Evolutionary conservation across 92 coral and sea anemone genomes (phyloP).

Genomic region (Bergia sp.): DNA sequence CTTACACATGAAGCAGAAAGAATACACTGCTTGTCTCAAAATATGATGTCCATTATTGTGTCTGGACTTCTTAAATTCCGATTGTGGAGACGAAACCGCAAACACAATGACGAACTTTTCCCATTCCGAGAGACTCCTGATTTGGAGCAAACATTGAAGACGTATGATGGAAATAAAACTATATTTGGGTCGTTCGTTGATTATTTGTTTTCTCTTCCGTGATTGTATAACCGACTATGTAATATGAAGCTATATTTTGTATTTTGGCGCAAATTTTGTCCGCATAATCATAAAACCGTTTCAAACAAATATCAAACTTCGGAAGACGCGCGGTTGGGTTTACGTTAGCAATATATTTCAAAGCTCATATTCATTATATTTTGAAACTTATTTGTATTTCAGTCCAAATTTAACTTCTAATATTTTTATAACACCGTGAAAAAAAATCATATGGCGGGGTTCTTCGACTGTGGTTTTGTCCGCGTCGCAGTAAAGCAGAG

Average conservation of each 20-base stretch:
- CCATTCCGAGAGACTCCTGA: no score
- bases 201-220: background rate
- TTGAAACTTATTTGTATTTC: background rate
- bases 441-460: conserved; percentile 25
- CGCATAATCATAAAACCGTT: background rate
- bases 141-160: background rate
- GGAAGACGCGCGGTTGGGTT: conserved; percentile 2
- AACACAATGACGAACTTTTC: background rate
- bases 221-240: background rate
- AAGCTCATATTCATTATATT: background rate
- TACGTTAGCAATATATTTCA: background rate
- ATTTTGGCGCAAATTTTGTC: conserved; percentile 13
- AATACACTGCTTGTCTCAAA: no score
- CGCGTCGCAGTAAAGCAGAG: conserved; percentile 47
- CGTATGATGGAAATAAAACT: background rate
- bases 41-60: no score
- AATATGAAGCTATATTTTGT: conserved; percentile 7
- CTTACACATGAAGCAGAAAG: background rate
- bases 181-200: background rate
- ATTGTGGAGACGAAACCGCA: background rate
- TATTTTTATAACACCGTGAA: background rate
- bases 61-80: no score
- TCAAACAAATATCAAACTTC: background rate
- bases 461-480: conserved; percentile 42
- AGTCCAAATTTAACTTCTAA: background rate